These are phyloP conservation scores for Araneus ventricosus DNA, from an alignment of 1,140 invertebrate genomes.

Conservation along the genomic window DNA sequence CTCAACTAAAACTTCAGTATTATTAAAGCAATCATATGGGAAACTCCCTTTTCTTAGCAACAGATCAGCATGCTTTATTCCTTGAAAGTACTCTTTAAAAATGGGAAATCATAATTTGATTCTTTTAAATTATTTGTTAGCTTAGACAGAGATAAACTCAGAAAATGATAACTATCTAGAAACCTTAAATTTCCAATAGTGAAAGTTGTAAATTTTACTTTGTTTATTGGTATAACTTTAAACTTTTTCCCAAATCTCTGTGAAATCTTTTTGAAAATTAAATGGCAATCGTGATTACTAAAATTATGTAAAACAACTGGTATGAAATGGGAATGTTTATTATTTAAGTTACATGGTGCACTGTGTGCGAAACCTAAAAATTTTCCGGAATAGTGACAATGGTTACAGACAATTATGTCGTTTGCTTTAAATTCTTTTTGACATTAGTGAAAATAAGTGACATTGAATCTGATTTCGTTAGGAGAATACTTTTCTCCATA, in stretches of 20 bases:
- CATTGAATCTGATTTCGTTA: neutral
- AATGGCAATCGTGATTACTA: neutral
- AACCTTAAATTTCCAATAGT: neutral
- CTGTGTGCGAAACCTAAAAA: neutral
- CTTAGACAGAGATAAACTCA: neutral
- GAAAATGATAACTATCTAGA: neutral
- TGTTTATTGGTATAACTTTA: neutral
- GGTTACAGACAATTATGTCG: neutral
- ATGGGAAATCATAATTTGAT: neutral
- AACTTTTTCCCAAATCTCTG: neutral
- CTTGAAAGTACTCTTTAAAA: neutral
- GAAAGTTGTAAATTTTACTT: conserved; percentile 20
- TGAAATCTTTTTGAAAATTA: neutral
- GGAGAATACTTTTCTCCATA: neutral
- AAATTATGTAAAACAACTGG: neutral
- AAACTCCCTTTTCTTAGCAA: conserved; percentile 8
- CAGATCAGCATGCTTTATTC: neutral
- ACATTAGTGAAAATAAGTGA: neutral
- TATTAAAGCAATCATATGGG: neutral
- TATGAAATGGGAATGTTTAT: neutral
- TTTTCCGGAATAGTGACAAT: neutral
- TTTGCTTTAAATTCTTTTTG: neutral
- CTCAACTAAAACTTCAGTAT: neutral
- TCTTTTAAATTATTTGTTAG: neutral
- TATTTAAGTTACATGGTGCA: neutral